Base-by-base conservation (phyloP, 2,888 invertebrate species). In the Galerucella nymphaeae region DNA sequence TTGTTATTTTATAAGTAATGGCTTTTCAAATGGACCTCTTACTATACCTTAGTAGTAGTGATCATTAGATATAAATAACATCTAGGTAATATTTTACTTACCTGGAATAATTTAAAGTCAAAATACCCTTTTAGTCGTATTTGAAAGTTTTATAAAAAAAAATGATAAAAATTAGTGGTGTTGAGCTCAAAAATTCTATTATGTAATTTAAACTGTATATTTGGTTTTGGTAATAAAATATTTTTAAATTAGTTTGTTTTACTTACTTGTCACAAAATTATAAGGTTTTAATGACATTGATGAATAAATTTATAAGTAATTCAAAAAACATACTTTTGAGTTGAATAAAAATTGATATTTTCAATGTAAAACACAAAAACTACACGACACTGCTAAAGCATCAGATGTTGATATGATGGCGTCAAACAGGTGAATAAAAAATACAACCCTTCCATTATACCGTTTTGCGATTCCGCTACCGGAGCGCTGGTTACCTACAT, bases 181-280 rank as follows among this genome's bases (percentile, higher is more conserved):
- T 75, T 68, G 68, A 75, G 76, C 76, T 77, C 76, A 75, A 75
- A 41, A 75, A 67, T 70, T 76, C 67, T 75, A 71, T 76, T 64
- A 42, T 73, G 68, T 76, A 70, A 62, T 75, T 68, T 70, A 72
- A 72, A 71, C 63, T 77, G 75, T 76, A 69, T 68, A 72, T 75
- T 75, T 76, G 78, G 78, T 78, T 78, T 78, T 77, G 77, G 78
- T 78, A 77, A 78, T 77, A 77, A 78, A 76, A 75, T 71, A 78
- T 78, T 78, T 78, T 78, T 75, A 75, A 23, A 67, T 4, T 9
- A 16, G 61, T 45, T 61, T 23, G 4, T 57, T 65, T 71, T 30
- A 45, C 71, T 74, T 53, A 45, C 14, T 45, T 45, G 30, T 6
- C 4, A 45, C 4, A 14, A 42, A 42, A n/a, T n/a, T n/a, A n/a